Conservation (phyloP, 2,797 vertebrate genomes). For the Melanotaenia pygmaea region DNA sequence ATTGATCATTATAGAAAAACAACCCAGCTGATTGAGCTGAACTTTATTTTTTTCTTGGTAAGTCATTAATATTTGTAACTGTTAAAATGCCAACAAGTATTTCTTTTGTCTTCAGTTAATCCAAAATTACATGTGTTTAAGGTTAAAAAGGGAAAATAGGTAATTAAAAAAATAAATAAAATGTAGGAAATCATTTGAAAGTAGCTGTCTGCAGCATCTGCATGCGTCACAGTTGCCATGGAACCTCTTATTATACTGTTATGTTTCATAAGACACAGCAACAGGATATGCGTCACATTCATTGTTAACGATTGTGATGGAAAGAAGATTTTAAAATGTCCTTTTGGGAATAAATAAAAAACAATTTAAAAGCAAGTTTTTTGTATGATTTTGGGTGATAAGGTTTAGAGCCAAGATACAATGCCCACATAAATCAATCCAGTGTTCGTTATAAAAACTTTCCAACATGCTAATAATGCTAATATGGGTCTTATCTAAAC, state of each 20-base stretch:
- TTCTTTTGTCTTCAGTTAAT: not conserved
- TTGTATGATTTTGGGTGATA: not conserved
- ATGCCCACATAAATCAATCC: not conserved
- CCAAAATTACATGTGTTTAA: not conserved
- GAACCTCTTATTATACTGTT: not conserved
- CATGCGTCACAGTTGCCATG: not conserved
- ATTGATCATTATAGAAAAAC: not conserved
- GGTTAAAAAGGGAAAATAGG: not conserved
- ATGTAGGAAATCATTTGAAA: not conserved
- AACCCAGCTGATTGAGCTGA: not conserved
- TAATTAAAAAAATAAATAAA: not conserved
- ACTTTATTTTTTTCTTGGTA: not conserved
- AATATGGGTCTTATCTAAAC: not conserved
- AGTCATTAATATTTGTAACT: not conserved
- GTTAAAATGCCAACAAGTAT: not conserved
- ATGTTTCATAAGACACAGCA: not conserved
- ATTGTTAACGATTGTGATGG: not conserved
- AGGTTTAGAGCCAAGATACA: not conserved
- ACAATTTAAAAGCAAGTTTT: not conserved
- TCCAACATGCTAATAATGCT: not conserved
- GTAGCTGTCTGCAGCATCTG: not conserved
- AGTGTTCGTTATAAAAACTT: not conserved
- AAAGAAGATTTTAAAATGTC: not conserved
- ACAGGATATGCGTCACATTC: not conserved
- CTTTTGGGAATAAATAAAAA: not conserved